Evolutionary conservation across 2,797 vertebrate species (phyloP).

Genomic region (Anisognathus igniventris): DNA sequence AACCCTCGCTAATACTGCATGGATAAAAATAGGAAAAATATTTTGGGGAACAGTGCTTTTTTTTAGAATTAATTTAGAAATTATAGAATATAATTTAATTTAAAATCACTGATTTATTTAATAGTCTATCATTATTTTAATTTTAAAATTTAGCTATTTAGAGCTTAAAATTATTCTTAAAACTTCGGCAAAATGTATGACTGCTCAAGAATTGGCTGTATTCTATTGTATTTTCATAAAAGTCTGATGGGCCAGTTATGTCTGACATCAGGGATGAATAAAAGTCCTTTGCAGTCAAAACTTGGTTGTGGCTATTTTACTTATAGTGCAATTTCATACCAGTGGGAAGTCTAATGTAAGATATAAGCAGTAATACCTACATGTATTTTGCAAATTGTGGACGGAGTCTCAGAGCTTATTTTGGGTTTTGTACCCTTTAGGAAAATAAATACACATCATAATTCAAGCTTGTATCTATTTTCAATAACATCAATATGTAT

Average conservation of each 20-base stretch:
- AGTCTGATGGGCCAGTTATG: not conserved
- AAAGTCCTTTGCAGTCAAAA: not conserved
- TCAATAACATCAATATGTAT: not conserved
- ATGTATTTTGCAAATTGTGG: not conserved
- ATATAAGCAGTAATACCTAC: not conserved
- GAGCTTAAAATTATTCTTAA: not conserved
- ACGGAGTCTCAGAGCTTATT: not conserved
- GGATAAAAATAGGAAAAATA: not conserved
- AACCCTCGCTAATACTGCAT: not conserved
- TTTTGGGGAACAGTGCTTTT: rapidly evolving
- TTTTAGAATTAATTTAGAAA: not conserved
- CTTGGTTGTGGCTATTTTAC: not conserved
- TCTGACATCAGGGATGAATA: not conserved
- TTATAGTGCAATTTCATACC: not conserved
- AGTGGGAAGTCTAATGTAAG: not conserved
- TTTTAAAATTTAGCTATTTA: not conserved
- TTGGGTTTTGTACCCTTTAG: not conserved
- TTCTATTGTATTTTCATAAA: not conserved
- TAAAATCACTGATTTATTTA: not conserved
- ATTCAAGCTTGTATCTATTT: not conserved
- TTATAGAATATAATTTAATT: not conserved
- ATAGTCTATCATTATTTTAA: not conserved
- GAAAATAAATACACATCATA: not conserved
- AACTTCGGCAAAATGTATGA: not conserved
- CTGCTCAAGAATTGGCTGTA: not conserved